Base-by-base conservation (phyloP, 2,113 vertebrate genomes). In the Athene noctua region DNA sequence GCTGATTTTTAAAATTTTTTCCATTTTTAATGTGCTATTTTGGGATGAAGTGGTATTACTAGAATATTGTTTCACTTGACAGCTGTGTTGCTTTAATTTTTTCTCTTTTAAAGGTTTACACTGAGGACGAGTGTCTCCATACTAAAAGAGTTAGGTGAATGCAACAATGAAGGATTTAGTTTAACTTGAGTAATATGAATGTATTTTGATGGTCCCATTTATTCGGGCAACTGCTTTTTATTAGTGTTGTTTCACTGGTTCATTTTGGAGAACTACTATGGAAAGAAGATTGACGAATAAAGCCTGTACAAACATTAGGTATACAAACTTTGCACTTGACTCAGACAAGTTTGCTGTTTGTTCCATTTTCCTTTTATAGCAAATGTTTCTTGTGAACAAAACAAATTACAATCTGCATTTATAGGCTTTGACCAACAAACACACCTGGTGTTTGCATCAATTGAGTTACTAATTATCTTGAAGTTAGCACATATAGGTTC, bases 141-240 rank as follows among this genome's bases (percentile, higher is more conserved):
- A 25, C 10, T 70, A n/a, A 68, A 71, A 51, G 25, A 66, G 20
- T 57, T 63, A 57, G 3, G n/a, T 47, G 44, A 61, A 27, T 12
- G 5, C 71, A 93, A 59, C 90, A 89, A 88, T 70, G 34, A 30
- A 65, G 30, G 27, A 79, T 13, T 38, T 74, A 21, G 11, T 77
- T 65, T 65, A 72, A 91, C 46, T 62, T 72, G 88, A 52, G 57
- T 80, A 57, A 61, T 80, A 10, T 49, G 36, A 51, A 47, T 62
- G 19, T 52, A 29, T 61, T 96, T 80, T 77, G 59, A 75, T 96
- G 73, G 65, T 77, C 58, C 6, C 11, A 75, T 54, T 92, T 94
- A 88, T 51, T 73, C 87, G 78, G 38, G 65, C 62, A 91, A 58
- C 79, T 94, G 30, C 19, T 49, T 92, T 96, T 96, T 88, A 22